A percentile compares a stretch with the other conserved stretches of the same genome.
Conservation (phyloP, 2,797 vertebrate genomes). For the Lerista edwardsae region DNA sequence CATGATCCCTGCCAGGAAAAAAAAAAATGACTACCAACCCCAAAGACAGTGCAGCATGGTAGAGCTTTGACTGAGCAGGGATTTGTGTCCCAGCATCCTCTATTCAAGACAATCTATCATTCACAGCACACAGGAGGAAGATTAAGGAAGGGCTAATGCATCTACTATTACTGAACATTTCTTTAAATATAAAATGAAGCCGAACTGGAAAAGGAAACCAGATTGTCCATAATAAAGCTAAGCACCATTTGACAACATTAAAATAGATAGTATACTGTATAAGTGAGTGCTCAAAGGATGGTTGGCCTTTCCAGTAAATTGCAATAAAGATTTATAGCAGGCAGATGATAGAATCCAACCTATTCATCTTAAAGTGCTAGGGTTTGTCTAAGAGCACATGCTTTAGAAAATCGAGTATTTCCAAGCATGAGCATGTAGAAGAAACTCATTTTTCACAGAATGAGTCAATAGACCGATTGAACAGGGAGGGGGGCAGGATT, state of each 20-base stretch:
- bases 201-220: conserved; percentile 21
- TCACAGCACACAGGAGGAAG: neutral
- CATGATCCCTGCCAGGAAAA: no score
- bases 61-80: neutral
- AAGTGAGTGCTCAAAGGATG: conserved; percentile 26
- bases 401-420: conserved; percentile 12
- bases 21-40: no score
- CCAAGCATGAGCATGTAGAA: neutral
- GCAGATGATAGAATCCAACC: neutral
- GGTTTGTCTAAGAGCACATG: neutral
- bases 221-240: neutral
- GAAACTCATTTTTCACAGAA: neutral
- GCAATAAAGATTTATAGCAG: conserved; percentile 12
- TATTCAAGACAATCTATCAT: neutral
- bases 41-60: no score
- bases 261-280: neutral
- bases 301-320: conserved; percentile 1
- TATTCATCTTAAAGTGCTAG: neutral
- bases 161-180: conserved; percentile 16
- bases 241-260: conserved; percentile 11
- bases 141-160: neutral
- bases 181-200: conserved; percentile 1
- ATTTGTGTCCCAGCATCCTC: neutral
- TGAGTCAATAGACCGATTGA: neutral
- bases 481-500: neutral